These are phyloP conservation scores for Petrosia ficiformis DNA, from an alignment of 37 sponge, comb jelly and placozoan genomes.

Conservation along the genomic window DNA sequence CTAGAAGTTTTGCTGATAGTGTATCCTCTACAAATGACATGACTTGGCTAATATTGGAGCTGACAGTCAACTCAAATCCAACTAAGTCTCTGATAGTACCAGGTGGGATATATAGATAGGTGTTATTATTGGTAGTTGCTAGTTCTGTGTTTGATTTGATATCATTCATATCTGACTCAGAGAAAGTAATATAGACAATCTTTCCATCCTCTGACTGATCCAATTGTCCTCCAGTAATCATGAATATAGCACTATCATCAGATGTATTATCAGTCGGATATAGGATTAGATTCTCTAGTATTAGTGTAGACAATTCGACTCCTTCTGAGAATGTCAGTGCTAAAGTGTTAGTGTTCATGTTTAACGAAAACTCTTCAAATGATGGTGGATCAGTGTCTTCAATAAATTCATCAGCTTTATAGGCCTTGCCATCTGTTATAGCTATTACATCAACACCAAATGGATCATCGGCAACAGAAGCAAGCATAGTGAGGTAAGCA, in stretches of 20 bases:
- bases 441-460: constrained; percentile 74
- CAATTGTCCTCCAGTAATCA: constrained; percentile 38
- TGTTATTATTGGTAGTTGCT: constrained; percentile 54
- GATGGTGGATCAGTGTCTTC: constrained; percentile 60
- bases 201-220: constrained; percentile 59
- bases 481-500: constrained; percentile 67
- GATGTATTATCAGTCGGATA: constrained; percentile 30
- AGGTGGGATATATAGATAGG: constrained; percentile 55
- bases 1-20: constrained; percentile 39
- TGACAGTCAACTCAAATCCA: constrained; percentile 36
- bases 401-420: constrained; percentile 54
- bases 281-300: constrained; percentile 41
- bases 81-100: constrained; percentile 38
- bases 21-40: constrained; percentile 54
- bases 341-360: constrained; percentile 69
- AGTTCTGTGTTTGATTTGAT: constrained; percentile 64
- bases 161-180: constrained; percentile 53
- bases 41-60: constrained; percentile 17
- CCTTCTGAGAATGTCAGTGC: constrained; percentile 77
- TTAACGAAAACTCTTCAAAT: constrained; percentile 56
- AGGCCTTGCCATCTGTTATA: constrained; percentile 72
- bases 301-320: constrained; percentile 54
- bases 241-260: constrained; percentile 5
- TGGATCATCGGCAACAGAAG: constrained; percentile 69
- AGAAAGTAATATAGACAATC: constrained; percentile 41